These are phyloP conservation scores for Chymomyza caudatula DNA, from an alignment of 2,888 invertebrate species.

Conservation along the genomic window DNA sequence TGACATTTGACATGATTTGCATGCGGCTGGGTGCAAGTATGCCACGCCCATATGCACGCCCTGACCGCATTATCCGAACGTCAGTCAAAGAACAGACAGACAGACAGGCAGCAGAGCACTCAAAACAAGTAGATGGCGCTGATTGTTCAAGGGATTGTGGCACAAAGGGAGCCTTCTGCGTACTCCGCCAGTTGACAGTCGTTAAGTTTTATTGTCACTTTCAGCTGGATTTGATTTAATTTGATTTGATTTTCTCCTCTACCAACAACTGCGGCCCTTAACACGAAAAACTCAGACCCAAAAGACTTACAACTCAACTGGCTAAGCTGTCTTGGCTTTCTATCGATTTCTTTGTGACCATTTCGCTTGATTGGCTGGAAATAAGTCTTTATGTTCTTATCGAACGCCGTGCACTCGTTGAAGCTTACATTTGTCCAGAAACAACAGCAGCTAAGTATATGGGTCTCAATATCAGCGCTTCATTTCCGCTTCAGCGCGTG, in stretches of 20 bases:
- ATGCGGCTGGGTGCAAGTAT: conserved; percentile 48
- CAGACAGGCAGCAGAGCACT: conserved; percentile 15
- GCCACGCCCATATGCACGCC: conserved; percentile 66
- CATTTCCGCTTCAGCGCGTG: conserved; percentile 24
- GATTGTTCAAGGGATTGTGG: not conserved
- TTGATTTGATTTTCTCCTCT: conserved; percentile 24
- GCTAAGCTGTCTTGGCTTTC: conserved; percentile 37
- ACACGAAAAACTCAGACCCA: not conserved
- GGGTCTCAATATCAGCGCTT: not conserved
- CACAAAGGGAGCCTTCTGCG: conserved; percentile 10
- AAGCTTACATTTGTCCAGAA: conserved; percentile 18
- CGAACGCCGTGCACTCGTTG: conserved; percentile 33
- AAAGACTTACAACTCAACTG: not conserved
- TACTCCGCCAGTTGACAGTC: conserved; percentile 39
- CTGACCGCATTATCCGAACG: not conserved
- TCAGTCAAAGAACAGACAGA: conserved; percentile 20
- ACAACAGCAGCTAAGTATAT: not conserved
- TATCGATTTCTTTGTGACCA: conserved; percentile 29
- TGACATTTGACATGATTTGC: conserved; percentile 73
- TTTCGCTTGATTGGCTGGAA: conserved; percentile 39
- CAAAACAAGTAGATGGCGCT: conserved; percentile 8
- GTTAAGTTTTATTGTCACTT: conserved; percentile 69
- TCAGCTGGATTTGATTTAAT: conserved; percentile 55
- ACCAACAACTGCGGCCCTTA: not conserved
- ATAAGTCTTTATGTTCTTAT: conserved; percentile 42